These are phyloP conservation scores for Leucania comma DNA, from an alignment of 2,888 invertebrate species.

Conservation along the genomic window DNA sequence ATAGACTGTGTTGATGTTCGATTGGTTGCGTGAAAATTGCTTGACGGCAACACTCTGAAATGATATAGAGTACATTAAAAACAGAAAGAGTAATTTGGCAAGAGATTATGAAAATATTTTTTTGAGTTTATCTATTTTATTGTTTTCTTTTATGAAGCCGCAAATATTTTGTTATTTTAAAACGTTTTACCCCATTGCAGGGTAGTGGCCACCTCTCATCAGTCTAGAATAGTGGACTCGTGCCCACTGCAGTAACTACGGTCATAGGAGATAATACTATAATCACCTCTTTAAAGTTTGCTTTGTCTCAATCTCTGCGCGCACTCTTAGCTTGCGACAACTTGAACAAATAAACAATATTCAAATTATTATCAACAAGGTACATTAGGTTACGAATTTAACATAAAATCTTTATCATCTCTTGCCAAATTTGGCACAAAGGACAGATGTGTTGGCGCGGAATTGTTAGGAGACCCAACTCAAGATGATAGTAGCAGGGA, in stretches of 20 bases:
- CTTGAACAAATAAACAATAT: slow-evolving; percentile 32
- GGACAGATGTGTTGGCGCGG: too few relatives aligned
- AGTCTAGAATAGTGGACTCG: neutral
- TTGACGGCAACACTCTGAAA: slow-evolving; percentile 64
- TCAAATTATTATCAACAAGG: slow-evolving; percentile 18
- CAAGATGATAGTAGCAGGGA: too few relatives aligned
- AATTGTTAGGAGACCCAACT: too few relatives aligned
- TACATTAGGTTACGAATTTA: neutral
- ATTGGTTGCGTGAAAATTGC: slow-evolving; percentile 26
- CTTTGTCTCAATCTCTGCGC: slow-evolving; percentile 12
- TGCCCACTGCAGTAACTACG: slow-evolving; percentile 4
- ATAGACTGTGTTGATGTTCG: slow-evolving; percentile 13
- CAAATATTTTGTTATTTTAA: neutral
- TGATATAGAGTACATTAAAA: neutral
- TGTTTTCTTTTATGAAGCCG: neutral
- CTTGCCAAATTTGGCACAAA: too few relatives aligned
- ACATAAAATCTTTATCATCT: neutral
- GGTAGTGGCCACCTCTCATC: neutral
- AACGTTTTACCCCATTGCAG: too few relatives aligned
- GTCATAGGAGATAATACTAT: slow-evolving; percentile 9
- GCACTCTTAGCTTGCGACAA: slow-evolving; percentile 19
- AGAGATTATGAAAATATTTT: neutral
- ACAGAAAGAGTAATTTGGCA: neutral
- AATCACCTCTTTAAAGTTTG: slow-evolving; percentile 11
- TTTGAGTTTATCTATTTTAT: neutral